These are phyloP conservation scores for Paralvinella palmiformis DNA, from an alignment of 1,140 invertebrate genomes.

Conservation along the genomic window DNA sequence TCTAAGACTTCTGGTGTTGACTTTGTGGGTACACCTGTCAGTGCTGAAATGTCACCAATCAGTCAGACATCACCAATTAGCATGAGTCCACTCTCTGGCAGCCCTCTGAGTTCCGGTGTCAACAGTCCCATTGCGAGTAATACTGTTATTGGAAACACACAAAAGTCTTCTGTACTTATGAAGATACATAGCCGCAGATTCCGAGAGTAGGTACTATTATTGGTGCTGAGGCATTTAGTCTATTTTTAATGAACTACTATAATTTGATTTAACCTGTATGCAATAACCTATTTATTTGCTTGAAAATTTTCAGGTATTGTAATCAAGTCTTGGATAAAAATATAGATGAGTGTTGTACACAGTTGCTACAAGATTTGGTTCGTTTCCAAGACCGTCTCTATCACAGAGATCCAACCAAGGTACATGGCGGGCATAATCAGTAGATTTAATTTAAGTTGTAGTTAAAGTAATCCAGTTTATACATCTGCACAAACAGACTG, in stretches of 20 bases:
- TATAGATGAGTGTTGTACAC: conserved; percentile 45
- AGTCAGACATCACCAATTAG: conserved; percentile 47
- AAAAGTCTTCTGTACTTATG: conserved; percentile 26
- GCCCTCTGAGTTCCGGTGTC: conserved; percentile 36
- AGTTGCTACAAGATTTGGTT: conserved; percentile 55
- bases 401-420: conserved; percentile 58
- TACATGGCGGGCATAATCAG: conserved; percentile 27
- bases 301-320: conserved; percentile 43
- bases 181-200: conserved; percentile 48
- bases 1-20: conserved; percentile 32
- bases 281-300: background rate
- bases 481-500: conserved; percentile 4
- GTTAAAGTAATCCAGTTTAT: background rate
- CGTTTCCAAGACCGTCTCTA: conserved; percentile 59
- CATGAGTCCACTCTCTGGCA: conserved; percentile 42
- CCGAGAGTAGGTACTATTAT: conserved; percentile 42
- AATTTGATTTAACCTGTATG: background rate
- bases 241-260: no score
- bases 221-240: no score
- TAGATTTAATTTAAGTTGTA: background rate
- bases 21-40: conserved; percentile 30
- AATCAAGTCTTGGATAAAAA: conserved; percentile 50
- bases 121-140: conserved; percentile 40
- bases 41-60: conserved; percentile 45
- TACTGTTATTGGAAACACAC: conserved; percentile 24